These are phyloP conservation scores for Discoglossus pictus DNA, from an alignment of 2,797 vertebrate genomes.

Conservation along the genomic window DNA sequence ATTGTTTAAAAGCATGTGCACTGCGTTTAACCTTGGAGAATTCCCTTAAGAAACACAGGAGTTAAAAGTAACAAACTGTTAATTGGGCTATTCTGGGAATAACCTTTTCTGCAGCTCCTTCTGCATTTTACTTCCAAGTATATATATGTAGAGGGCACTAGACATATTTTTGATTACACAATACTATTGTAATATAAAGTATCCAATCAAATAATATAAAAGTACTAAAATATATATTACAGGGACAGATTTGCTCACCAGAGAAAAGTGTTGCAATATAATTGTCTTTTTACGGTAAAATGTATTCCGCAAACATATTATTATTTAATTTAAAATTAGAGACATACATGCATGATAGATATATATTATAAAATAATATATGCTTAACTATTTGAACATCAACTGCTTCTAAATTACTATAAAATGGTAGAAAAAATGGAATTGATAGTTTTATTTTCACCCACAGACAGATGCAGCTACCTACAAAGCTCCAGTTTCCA, in stretches of 20 bases:
- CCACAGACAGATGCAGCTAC: no score
- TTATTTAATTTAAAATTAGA: conserved; percentile 10
- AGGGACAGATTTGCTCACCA: not conserved
- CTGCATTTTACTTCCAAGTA: no score
- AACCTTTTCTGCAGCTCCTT: conserved; percentile 26
- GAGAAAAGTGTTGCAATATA: conserved; percentile 27
- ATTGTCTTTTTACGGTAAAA: conserved; percentile 33
- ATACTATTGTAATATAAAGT: conserved; percentile 37
- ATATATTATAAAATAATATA: no score
- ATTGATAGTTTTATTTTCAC: no score
- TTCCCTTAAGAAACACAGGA: conserved; percentile 14
- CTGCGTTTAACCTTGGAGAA: conserved; percentile 14
- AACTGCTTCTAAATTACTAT: conserved; percentile 18
- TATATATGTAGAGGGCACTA: conserved; percentile 6
- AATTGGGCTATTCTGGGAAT: conserved; percentile 37
- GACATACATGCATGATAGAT: conserved; percentile 13
- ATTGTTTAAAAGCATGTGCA: conserved; percentile 8
- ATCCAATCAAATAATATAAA: conserved; percentile 45
- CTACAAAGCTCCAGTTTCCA: no score
- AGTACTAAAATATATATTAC: conserved; percentile 40
- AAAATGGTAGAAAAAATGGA: no score
- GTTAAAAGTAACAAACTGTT: conserved; percentile 13
- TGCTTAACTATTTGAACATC: conserved; percentile 8
- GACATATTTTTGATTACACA: conserved; percentile 48
- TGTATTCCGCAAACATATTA: conserved; percentile 25